Conservation (phyloP, 2,113 vertebrate species). For the Crotalus tigris region DNA sequence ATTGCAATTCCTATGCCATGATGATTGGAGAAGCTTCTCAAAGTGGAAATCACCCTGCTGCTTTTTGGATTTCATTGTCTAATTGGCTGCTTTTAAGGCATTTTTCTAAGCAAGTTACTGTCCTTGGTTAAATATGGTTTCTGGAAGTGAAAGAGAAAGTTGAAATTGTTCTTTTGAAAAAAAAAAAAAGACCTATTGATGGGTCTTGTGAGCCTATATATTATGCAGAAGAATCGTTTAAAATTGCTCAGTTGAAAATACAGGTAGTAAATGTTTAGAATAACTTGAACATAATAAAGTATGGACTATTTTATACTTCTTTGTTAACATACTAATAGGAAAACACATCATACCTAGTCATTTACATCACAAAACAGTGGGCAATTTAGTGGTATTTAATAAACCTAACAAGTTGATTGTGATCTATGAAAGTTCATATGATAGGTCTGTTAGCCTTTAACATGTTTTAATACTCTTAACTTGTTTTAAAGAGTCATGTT, state of each 20-base stretch:
- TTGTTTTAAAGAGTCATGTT: not conserved
- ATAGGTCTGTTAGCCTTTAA: not conserved
- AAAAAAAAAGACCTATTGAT: constrained; percentile 19
- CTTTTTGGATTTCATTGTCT: constrained; percentile 43
- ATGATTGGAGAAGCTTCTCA: not conserved
- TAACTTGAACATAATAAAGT: not conserved
- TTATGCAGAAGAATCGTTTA: constrained; percentile 29
- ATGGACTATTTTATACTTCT: not conserved
- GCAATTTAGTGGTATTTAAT: not conserved
- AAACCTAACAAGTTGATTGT: not conserved
- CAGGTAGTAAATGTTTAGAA: not conserved
- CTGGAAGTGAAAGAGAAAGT: constrained; percentile 31
- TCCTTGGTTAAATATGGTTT: constrained; percentile 32
- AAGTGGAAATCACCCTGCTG: not conserved
- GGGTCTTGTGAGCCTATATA: not conserved
- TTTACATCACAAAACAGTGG: not conserved
- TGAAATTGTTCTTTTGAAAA: constrained; percentile 44
- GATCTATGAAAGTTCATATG: not conserved
- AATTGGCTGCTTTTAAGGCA: constrained; percentile 38
- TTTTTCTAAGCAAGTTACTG: constrained; percentile 41
- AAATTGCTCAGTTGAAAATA: not conserved
- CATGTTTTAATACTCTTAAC: not conserved
- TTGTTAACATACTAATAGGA: not conserved
- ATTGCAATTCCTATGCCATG: not conserved
- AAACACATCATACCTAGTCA: not conserved